Evolutionary conservation across 1,140 invertebrate species (phyloP).

Genomic region (Ericerus pela): DNA sequence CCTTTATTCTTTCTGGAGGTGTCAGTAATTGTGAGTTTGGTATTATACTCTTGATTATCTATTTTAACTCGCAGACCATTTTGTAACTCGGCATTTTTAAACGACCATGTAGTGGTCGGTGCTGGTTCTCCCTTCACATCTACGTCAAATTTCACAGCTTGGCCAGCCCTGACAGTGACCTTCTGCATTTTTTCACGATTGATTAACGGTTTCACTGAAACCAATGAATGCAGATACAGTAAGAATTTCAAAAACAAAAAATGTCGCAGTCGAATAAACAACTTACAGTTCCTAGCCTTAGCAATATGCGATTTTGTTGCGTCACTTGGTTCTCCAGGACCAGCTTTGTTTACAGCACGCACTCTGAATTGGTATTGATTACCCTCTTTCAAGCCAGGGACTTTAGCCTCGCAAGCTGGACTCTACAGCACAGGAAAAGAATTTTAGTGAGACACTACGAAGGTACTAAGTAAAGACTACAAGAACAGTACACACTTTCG

Average conservation of each 20-base stretch:
- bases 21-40: slow-evolving; percentile 65
- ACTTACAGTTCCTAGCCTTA: slow-evolving; percentile 76
- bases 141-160: slow-evolving; percentile 79
- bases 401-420: slow-evolving; percentile 62
- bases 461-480: background rate
- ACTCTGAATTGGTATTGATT: slow-evolving; percentile 88
- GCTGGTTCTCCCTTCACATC: slow-evolving; percentile 91
- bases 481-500: slow-evolving; percentile 38
- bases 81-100: slow-evolving; percentile 50
- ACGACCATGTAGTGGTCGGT: slow-evolving; percentile 78
- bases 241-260: background rate
- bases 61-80: slow-evolving; percentile 48
- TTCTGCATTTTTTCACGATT: slow-evolving; percentile 80
- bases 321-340: slow-evolving; percentile 76
- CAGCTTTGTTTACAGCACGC: slow-evolving; percentile 84
- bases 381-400: slow-evolving; percentile 77
- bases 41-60: slow-evolving; percentile 87
- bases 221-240: slow-evolving; percentile 13
- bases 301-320: slow-evolving; percentile 72
- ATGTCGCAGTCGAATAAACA: background rate
- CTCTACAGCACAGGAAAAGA: slow-evolving; percentile 33
- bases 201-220: slow-evolving; percentile 72
- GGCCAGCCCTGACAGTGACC: slow-evolving; percentile 78
- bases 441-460: background rate
- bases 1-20: slow-evolving; percentile 71